These are phyloP conservation scores for Chiloscyllium punctatum DNA, from an alignment of 2,797 vertebrate species.

Conservation along the genomic window DNA sequence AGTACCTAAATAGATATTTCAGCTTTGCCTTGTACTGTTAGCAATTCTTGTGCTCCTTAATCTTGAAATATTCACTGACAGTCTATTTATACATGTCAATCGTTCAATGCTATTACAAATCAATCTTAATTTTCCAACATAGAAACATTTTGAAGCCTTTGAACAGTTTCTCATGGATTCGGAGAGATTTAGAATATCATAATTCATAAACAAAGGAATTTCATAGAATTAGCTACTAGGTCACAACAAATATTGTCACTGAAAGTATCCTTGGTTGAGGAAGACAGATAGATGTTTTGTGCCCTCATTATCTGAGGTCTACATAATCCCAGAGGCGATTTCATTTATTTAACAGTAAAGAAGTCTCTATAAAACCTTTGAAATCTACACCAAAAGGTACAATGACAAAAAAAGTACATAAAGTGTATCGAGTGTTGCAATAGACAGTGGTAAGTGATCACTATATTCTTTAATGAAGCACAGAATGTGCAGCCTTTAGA, in stretches of 20 bases:
- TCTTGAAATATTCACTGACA: not conserved
- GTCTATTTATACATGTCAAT: not conserved
- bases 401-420: not conserved
- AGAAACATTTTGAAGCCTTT: not conserved
- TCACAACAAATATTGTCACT: not conserved
- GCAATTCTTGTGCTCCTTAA: not conserved
- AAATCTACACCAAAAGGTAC: not conserved
- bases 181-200: not conserved
- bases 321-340: not conserved
- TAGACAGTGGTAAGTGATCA: not conserved
- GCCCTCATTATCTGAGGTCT: not conserved
- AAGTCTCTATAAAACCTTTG: not conserved
- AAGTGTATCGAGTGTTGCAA: not conserved
- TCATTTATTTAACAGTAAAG: not conserved
- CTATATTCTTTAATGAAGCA: not conserved
- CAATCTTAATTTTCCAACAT: not conserved
- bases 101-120: not conserved
- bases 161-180: not conserved
- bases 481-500: not conserved
- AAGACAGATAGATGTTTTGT: not conserved
- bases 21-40: not conserved
- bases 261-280: not conserved
- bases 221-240: not conserved
- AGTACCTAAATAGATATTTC: not conserved
- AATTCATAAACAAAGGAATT: not conserved